Conservation (phyloP, 2,888 invertebrate species). For the Drosophila maculinotata region DNA sequence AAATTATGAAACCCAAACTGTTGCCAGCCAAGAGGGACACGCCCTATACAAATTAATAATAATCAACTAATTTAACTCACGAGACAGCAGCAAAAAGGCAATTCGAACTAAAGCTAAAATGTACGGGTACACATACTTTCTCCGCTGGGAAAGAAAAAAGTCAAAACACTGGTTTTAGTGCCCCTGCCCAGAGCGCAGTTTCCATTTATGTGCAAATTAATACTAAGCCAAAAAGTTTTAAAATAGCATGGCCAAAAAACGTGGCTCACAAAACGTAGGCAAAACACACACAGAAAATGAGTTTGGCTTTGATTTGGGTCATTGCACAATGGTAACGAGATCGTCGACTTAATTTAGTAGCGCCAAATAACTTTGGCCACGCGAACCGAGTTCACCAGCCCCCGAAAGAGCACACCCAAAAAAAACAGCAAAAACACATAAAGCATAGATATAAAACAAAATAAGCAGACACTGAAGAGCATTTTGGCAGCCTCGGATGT, state of each 20-base stretch:
- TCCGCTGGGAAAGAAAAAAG: slow-evolving; percentile 47
- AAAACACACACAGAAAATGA: slow-evolving; percentile 40
- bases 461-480: slow-evolving; percentile 11
- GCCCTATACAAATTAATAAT: slow-evolving; percentile 50
- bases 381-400: slow-evolving; percentile 39
- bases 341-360: slow-evolving; percentile 70
- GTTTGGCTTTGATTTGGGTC: slow-evolving; percentile 75
- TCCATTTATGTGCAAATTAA: slow-evolving; percentile 74
- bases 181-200: slow-evolving; percentile 14
- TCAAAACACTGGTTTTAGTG: slow-evolving; percentile 15
- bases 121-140: slow-evolving; percentile 60
- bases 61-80: slow-evolving; percentile 34
- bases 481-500: slow-evolving; percentile 42
- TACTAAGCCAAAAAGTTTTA: slow-evolving; percentile 31
- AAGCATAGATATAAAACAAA: neutral
- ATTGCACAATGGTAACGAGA: slow-evolving; percentile 80
- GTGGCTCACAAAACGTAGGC: slow-evolving; percentile 33
- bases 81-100: slow-evolving; percentile 13
- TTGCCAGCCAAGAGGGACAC: slow-evolving; percentile 25
- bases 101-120: slow-evolving; percentile 30
- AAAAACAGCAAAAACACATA: neutral
- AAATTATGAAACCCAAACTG: slow-evolving; percentile 68
- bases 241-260: slow-evolving; percentile 16
- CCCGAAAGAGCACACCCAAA: slow-evolving; percentile 13
- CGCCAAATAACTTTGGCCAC: slow-evolving; percentile 46